Base-by-base conservation (phyloP, 2,113 vertebrate species). In the Caretta caretta region DNA sequence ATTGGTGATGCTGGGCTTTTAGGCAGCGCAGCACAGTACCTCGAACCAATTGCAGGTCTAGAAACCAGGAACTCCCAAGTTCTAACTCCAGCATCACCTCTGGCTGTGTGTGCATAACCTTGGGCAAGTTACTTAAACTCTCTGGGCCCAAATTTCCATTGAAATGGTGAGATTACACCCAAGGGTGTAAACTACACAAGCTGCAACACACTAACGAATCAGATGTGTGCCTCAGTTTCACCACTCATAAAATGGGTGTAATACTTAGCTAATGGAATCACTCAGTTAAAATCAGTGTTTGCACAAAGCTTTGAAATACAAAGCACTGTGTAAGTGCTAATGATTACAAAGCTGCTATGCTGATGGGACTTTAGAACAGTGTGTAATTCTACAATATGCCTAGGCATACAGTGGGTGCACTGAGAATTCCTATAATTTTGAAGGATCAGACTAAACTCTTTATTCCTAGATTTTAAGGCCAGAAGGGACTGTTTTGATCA, bases 11-110 rank as follows among this genome's bases (percentile, higher is more conserved):
- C 16, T n/a, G 87, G 2, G 42, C 49, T 57, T 49, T 29, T 25
- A 79, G 94, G 92, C 69, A 92, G 87, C 90, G 92, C 69, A 92
- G 87, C 90, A n/a, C 69, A 9, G 25, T 22, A 92, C 46, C 22
- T 25, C 1, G 1, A 59, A 79, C 91, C 91, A 97, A 93, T 94
- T 84, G 42, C 0, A 96, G 8, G 82, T 10, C 81, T 27, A 14
- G 59, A 80, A 85, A 75, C 93, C 9, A 94, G 25, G n/a, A 53
- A 4, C n/a, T 4, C 38, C 20, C 27, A 54, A 69, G 22, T 88
- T 94, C 88, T 6, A 90, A 80, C 59, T 83, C 22, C 57, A 38
- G 80, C 76, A 80, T 93, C 87, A 94, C 29, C 42, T 83, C 62
- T 49, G 72, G 42, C 38, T 46, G 6, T 6, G 38, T 57, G 12